Evolutionary conservation across 2,797 vertebrate species (phyloP).

Genomic region (Cetoscarus ocellatus): DNA sequence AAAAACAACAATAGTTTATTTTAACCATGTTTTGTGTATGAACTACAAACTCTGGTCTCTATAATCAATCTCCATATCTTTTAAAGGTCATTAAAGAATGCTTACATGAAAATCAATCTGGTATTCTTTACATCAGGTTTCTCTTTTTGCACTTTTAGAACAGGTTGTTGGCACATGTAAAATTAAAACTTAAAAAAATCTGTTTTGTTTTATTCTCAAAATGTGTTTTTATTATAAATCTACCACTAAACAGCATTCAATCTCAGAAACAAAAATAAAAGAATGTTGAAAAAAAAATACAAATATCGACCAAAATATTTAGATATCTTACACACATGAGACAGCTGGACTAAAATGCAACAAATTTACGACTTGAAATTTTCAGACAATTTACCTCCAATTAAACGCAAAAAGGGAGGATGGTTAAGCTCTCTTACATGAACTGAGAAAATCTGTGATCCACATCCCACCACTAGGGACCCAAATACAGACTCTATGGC

Average conservation of each 20-base stretch:
- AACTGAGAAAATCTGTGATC: slow-evolving; percentile 55
- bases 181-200: slow-evolving; percentile 87
- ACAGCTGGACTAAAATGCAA: slow-evolving; percentile 91
- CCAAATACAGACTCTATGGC: slow-evolving; percentile 70
- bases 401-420: slow-evolving; percentile 66
- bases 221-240: slow-evolving; percentile 90
- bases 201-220: slow-evolving; percentile 84
- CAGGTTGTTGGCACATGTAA: slow-evolving; percentile 92
- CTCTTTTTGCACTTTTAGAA: slow-evolving; percentile 88
- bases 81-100: slow-evolving; percentile 95
- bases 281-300: slow-evolving; percentile 59
- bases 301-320: slow-evolving; percentile 76
- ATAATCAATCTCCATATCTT: slow-evolving; percentile 88
- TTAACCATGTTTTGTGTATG: slow-evolving; percentile 97
- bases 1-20: slow-evolving; percentile 98
- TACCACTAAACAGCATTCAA: slow-evolving; percentile 93
- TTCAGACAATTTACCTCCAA: slow-evolving; percentile 81
- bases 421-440: slow-evolving; percentile 60
- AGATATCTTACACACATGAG: slow-evolving; percentile 86
- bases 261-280: slow-evolving; percentile 79
- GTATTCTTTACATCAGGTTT: slow-evolving; percentile 86
- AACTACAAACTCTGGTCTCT: slow-evolving; percentile 98
- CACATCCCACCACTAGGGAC: slow-evolving; percentile 59
- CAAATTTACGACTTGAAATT: slow-evolving; percentile 91
- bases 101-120: slow-evolving; percentile 91